Evolutionary conservation across 2,888 invertebrate species (phyloP).

Genomic region (Limnephilus rhombicus): DNA sequence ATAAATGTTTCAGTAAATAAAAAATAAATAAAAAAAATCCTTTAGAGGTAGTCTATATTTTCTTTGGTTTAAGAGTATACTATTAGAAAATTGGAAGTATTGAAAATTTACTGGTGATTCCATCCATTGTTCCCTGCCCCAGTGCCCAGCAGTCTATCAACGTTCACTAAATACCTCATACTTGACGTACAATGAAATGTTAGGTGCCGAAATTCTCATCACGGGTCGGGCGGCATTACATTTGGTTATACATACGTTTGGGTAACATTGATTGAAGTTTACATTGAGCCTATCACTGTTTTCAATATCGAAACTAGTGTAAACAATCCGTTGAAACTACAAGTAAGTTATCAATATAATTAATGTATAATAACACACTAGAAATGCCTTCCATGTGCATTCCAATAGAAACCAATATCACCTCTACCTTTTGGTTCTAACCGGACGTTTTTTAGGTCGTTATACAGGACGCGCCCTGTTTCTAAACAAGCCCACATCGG

Average conservation of each 20-base stretch:
- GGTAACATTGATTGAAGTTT: neutral
- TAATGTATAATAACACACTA: no score
- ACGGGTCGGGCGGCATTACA: neutral
- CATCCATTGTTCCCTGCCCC: neutral
- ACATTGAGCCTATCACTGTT: neutral
- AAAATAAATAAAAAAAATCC: no score
- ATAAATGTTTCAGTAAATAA: no score
- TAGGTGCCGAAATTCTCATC: neutral
- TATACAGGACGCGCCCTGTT: no score
- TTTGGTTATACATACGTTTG: neutral
- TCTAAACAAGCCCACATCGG: no score
- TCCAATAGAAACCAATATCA: no score
- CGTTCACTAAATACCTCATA: neutral
- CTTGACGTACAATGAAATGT: neutral
- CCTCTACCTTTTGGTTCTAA: no score
- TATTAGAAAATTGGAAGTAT: neutral
- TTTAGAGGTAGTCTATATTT: neutral
- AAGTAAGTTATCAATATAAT: no score
- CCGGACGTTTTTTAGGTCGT: no score
- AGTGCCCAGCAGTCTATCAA: neutral
- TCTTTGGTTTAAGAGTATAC: neutral
- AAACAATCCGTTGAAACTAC: neutral
- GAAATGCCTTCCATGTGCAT: no score
- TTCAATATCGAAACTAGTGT: neutral
- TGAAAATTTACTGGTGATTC: neutral